A percentile compares a stretch with the other conserved stretches of the same genome.
phyloP scores from a whole-genome alignment of 2,113 vertebrate species.

The Cavia aperea region DNA sequence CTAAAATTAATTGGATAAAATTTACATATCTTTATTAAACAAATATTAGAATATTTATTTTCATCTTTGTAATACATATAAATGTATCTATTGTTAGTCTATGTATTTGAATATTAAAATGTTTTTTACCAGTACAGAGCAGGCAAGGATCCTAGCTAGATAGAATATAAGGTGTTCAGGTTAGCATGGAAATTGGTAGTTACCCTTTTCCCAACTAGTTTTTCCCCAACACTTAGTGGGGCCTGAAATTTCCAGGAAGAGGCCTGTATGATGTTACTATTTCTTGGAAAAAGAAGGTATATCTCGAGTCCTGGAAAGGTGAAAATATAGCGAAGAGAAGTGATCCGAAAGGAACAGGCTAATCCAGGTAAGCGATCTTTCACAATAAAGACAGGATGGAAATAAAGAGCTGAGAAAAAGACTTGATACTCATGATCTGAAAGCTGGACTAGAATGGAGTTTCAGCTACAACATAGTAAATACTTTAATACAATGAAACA shows the following conservation, averaged over 20 bases:
- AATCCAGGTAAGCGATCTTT: background rate
- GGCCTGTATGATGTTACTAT: background rate
- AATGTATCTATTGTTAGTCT: background rate
- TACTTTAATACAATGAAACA: background rate
- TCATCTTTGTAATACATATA: background rate
- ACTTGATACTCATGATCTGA: background rate
- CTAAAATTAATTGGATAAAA: conserved; percentile 19
- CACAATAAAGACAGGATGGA: background rate
- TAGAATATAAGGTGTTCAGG: background rate
- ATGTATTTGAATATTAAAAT: background rate
- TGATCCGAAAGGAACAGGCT: background rate
- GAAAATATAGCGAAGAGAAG: background rate
- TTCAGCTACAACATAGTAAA: background rate
- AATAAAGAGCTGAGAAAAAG: background rate
- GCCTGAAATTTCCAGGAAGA: background rate
- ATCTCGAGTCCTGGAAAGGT: background rate
- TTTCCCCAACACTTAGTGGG: background rate
- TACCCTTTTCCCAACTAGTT: background rate
- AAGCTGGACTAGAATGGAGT: background rate
- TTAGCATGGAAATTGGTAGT: background rate
- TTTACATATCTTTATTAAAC: background rate
- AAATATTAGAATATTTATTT: background rate
- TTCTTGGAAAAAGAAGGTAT: background rate
- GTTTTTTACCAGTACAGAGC: background rate
- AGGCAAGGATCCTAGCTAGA: background rate